Evolutionary conservation across 2,113 vertebrate species (phyloP).

Genomic region (Henicopernis longicauda): DNA sequence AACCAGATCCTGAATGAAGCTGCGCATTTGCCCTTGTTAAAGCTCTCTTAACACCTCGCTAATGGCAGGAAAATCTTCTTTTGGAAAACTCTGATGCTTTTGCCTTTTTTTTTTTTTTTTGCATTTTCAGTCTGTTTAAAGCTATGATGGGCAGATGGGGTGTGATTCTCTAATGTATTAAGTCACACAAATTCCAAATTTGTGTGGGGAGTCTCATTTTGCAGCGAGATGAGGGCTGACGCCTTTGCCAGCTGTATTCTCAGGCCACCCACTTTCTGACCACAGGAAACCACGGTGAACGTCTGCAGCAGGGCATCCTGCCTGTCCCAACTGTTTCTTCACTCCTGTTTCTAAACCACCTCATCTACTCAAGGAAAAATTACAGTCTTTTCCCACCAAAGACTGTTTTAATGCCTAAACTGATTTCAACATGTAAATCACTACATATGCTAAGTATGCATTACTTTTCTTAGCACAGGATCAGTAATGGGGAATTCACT

Average conservation of each 20-base stretch:
- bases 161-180: not conserved
- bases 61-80: not conserved
- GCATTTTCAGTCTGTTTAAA: not conserved
- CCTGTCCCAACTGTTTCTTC: not conserved
- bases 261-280: not conserved
- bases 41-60: not conserved
- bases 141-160: not conserved
- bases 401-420: not conserved
- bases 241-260: not conserved
- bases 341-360: not conserved
- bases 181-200: not conserved
- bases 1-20: not conserved
- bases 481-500: not conserved
- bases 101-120: no score
- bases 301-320: not conserved
- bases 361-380: not conserved
- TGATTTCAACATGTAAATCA: not conserved
- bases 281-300: fast-evolving
- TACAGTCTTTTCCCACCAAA: not conserved
- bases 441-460: not conserved
- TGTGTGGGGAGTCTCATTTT: not conserved
- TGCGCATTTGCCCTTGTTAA: not conserved
- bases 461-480: not conserved
- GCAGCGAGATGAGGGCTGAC: not conserved
- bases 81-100: not conserved